Evolutionary conservation across 2,797 vertebrate species (phyloP).

Genomic region (Strix occidentalis): DNA sequence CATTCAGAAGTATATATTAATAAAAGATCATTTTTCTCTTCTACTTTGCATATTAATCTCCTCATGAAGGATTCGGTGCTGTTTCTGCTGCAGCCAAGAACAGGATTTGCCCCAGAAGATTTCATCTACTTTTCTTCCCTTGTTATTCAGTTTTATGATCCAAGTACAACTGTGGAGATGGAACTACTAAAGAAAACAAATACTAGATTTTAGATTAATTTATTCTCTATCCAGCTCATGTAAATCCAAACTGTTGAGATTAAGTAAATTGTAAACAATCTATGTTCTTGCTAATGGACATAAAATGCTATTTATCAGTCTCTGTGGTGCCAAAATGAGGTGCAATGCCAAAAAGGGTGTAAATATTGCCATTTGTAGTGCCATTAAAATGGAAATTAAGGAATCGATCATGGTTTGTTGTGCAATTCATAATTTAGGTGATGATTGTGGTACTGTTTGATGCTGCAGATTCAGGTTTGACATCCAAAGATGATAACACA

Average conservation of each 20-base stretch:
- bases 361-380: conserved; percentile 51
- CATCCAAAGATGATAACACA: neutral
- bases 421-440: conserved; percentile 21
- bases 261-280: conserved; percentile 41
- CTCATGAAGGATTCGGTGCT: neutral
- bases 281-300: conserved; percentile 10
- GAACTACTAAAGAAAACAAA: neutral
- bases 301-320: conserved; percentile 41
- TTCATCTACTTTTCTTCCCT: neutral
- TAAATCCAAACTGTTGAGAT: conserved; percentile 10
- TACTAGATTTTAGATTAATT: conserved; percentile 9
- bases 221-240: neutral
- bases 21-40: neutral
- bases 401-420: conserved; percentile 18
- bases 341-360: conserved; percentile 28
- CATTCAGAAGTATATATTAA: neutral
- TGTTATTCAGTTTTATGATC: neutral
- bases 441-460: neutral
- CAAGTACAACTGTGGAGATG: neutral
- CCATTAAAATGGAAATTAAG: conserved; percentile 61
- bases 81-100: neutral
- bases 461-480: neutral
- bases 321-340: conserved; percentile 31
- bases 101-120: neutral
- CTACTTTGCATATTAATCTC: neutral